These are phyloP conservation scores for Sciurus carolinensis DNA, from an alignment of 2,797 vertebrate species.

Conservation along the genomic window DNA sequence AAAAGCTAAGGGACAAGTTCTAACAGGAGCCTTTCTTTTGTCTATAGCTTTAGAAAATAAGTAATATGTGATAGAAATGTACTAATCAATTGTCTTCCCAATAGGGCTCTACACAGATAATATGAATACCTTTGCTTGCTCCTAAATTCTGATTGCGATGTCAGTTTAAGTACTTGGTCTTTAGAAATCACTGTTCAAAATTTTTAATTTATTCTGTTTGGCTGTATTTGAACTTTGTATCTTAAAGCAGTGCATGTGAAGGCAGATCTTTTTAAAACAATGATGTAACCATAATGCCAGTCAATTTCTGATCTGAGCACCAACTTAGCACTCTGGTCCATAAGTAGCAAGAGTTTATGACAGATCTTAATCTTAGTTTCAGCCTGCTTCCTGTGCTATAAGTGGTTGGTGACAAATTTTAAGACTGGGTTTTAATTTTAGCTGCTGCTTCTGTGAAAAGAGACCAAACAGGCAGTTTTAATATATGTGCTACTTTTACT, in stretches of 20 bases:
- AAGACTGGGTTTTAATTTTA: conserved; percentile 63
- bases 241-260: neutral
- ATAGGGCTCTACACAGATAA: neutral
- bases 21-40: neutral
- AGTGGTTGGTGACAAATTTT: neutral
- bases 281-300: neutral
- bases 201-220: neutral
- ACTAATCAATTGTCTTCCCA: neutral
- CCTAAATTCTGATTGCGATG: neutral
- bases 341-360: neutral
- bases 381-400: conserved; percentile 16
- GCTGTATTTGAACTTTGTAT: neutral
- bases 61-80: neutral
- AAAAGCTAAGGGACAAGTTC: conserved; percentile 15
- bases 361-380: neutral
- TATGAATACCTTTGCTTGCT: neutral
- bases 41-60: neutral
- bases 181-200: neutral
- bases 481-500: conserved; percentile 5
- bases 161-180: neutral
- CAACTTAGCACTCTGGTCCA: neutral
- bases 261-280: neutral
- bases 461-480: conserved; percentile 44
- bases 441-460: conserved; percentile 43
- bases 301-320: neutral